Percentiles rank a stretch among this genome's conserved stretches.
phyloP scores from a whole-genome alignment of 1,140 invertebrate species.

The Luehdorfia chinensis region DNA sequence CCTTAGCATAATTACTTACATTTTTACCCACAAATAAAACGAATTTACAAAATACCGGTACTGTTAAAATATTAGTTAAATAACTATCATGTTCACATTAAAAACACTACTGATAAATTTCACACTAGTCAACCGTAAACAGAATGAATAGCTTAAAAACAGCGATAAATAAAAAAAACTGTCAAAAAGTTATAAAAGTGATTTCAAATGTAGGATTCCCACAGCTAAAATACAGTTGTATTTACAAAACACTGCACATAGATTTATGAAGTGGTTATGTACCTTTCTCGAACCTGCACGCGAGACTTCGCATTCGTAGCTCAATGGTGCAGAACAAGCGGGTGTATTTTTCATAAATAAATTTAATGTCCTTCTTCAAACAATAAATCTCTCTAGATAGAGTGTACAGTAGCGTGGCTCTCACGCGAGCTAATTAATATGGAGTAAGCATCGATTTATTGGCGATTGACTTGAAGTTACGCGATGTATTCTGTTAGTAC shows the following conservation, averaged over 20 bases:
- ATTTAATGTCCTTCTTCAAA: slow-evolving; percentile 48
- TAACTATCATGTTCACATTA: no score
- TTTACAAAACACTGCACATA: background rate
- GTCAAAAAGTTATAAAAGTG: background rate
- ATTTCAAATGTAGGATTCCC: background rate
- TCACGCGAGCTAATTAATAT: slow-evolving; percentile 74
- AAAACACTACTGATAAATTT: no score
- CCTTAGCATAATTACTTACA: no score
- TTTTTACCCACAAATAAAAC: no score
- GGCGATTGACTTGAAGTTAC: slow-evolving; percentile 49
- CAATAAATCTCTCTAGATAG: slow-evolving; percentile 50
- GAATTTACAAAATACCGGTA: no score
- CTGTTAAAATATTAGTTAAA: no score
- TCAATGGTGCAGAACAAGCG: slow-evolving; percentile 33
- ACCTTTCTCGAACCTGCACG: slow-evolving; percentile 16
- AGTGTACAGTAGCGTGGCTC: slow-evolving; percentile 53
- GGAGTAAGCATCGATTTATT: slow-evolving; percentile 68
- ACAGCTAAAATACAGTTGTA: background rate
- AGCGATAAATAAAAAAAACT: background rate
- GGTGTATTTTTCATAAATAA: slow-evolving; percentile 66
- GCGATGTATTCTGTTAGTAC: slow-evolving; percentile 29
- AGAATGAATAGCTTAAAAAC: background rate
- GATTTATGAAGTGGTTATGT: slow-evolving; percentile 12
- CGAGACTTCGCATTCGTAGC: slow-evolving; percentile 20
- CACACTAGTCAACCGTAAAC: background rate